Evolutionary conservation across 1,140 invertebrate genomes (phyloP).

Genomic region (Sesamia nonagrioides): DNA sequence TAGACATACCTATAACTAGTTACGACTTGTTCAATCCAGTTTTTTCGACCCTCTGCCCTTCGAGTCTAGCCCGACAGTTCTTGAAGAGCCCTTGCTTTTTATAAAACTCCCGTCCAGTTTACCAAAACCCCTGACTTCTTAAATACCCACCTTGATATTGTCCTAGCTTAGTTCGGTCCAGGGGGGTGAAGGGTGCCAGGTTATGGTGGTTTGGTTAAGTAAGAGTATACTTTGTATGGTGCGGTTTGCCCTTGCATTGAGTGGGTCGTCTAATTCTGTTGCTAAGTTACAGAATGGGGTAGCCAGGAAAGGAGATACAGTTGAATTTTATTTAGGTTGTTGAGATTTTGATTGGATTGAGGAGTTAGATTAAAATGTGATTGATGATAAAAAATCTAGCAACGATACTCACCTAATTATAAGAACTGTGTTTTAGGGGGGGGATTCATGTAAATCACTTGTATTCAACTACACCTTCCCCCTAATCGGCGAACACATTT

Average conservation of each 20-base stretch:
- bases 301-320: background rate
- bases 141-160: constrained; percentile 32
- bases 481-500: too few species aligned
- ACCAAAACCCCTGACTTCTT: constrained; percentile 53
- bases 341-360: background rate
- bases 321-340: background rate
- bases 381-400: background rate
- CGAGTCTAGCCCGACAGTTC: constrained; percentile 78
- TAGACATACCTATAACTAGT: constrained; percentile 49
- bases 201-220: background rate
- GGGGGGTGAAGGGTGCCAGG: constrained; percentile 45
- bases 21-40: constrained; percentile 70
- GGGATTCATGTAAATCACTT: too few species aligned
- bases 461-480: too few species aligned
- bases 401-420: too few species aligned
- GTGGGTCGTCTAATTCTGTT: constrained; percentile 41
- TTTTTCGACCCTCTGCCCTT: constrained; percentile 80
- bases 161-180: background rate
- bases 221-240: constrained; percentile 50
- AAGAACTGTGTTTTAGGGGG: too few species aligned
- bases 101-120: constrained; percentile 65
- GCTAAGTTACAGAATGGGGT: constrained; percentile 30
- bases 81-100: constrained; percentile 79
- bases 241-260: constrained; percentile 43
- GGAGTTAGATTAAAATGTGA: background rate